These are phyloP conservation scores for Melanostigma gelatinosum DNA, from an alignment of 2,113 vertebrate genomes.

Conservation along the genomic window DNA sequence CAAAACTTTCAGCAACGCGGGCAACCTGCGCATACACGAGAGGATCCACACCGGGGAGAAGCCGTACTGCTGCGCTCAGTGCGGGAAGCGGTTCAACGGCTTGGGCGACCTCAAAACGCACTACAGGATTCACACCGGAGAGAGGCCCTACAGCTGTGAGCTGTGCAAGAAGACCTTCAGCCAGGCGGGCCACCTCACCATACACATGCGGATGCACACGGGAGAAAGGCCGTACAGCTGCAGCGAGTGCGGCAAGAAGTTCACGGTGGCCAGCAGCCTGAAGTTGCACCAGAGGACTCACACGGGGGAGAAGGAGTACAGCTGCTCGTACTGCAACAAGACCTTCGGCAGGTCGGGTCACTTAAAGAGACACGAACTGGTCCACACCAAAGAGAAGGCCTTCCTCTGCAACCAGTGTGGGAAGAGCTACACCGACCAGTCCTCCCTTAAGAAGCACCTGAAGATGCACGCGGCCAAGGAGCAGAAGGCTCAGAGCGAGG, in stretches of 20 bases:
- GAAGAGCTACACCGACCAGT: constrained; percentile 73
- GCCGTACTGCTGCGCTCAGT: constrained; percentile 81
- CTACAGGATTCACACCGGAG: constrained; percentile 81
- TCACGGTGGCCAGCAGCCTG: constrained; percentile 83
- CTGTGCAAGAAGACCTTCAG: constrained; percentile 83
- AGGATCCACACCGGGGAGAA: constrained; percentile 82
- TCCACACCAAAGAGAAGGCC: constrained; percentile 79
- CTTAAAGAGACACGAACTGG: constrained; percentile 81
- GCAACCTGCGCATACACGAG: constrained; percentile 81
- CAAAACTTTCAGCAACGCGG: constrained; percentile 79
- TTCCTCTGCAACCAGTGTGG: constrained; percentile 68
- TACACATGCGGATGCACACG: constrained; percentile 84
- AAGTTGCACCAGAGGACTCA: constrained; percentile 82
- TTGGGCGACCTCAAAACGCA: constrained; percentile 82
- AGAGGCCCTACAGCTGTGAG: constrained; percentile 81
- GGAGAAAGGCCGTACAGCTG: constrained; percentile 83
- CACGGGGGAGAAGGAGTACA: constrained; percentile 81
- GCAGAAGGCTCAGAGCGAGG: constrained; percentile 35
- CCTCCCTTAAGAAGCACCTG: constrained; percentile 72
- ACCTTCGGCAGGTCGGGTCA: constrained; percentile 81
- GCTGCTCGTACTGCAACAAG: constrained; percentile 78
- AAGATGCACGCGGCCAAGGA: constrained; percentile 63
- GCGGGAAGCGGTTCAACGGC: constrained; percentile 80
- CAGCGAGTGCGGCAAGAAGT: constrained; percentile 75
- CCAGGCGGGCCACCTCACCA: constrained; percentile 82